Conservation (phyloP, 2,113 vertebrate species). For the Cebidichthys violaceus region DNA sequence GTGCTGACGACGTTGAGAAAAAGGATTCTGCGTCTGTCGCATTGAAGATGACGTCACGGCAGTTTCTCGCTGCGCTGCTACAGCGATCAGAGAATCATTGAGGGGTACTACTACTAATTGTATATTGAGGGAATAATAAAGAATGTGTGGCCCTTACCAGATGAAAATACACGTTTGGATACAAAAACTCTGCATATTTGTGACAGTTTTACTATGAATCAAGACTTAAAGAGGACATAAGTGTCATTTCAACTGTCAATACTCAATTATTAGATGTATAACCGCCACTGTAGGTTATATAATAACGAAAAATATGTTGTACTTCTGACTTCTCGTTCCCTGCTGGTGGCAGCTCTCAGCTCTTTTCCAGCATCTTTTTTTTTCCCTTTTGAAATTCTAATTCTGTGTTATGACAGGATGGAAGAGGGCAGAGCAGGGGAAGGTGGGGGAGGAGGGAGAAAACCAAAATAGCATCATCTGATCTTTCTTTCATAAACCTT, state of each 20-base stretch:
- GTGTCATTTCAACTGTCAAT: neutral
- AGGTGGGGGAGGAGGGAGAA: constrained; percentile 7
- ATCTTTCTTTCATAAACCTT: constrained; percentile 76
- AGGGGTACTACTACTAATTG: too few relatives aligned
- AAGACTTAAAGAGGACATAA: neutral
- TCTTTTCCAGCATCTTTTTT: constrained; percentile 44
- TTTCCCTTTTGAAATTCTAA: constrained; percentile 57
- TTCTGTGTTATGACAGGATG: constrained; percentile 59
- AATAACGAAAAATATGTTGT: neutral
- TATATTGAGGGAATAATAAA: neutral
- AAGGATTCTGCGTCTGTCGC: too few relatives aligned
- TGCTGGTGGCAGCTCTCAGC: constrained; percentile 29
- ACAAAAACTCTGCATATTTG: neutral
- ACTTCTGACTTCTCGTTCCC: constrained; percentile 18
- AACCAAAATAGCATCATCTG: constrained; percentile 74
- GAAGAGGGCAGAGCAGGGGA: constrained; percentile 43
- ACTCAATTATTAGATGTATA: neutral
- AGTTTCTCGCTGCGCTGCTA: too few relatives aligned
- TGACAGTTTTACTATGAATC: neutral
- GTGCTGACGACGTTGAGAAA: neutral
- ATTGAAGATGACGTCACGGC: too few relatives aligned
- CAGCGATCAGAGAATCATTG: too few relatives aligned
- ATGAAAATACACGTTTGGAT: neutral
- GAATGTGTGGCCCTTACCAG: too few relatives aligned
- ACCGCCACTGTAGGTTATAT: neutral